Conservation (phyloP, 2,113 vertebrate genomes). For the Trogon melanurus region DNA sequence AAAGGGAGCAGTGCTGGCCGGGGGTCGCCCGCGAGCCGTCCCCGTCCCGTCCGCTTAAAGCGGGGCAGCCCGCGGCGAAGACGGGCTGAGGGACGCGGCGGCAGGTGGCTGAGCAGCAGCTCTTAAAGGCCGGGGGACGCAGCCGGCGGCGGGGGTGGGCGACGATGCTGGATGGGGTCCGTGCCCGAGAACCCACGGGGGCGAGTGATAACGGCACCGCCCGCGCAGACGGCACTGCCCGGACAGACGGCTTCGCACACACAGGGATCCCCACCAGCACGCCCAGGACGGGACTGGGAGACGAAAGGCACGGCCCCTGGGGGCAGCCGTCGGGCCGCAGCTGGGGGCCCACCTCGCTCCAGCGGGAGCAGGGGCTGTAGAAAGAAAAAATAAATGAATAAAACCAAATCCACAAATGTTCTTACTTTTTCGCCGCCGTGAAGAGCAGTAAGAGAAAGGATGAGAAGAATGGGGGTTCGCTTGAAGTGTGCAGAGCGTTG, state of each 20-base stretch:
- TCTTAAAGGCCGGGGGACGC: not conserved
- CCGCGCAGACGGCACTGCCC: no score
- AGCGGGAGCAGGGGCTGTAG: rapidly evolving
- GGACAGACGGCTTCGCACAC: not conserved
- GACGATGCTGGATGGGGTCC: not conserved
- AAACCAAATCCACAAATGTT: not conserved
- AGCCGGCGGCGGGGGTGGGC: no score
- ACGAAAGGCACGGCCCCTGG: not conserved
- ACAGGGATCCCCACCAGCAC: no score
- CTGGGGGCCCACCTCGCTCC: rapidly evolving
- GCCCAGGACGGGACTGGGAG: not conserved
- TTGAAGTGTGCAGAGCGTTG: not conserved
- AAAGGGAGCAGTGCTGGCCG: no score
- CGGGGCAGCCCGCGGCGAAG: not conserved
- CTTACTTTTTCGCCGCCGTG: rapidly evolving
- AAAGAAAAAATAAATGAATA: no score
- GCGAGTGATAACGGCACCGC: not conserved
- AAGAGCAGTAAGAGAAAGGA: not conserved
- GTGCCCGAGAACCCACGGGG: rapidly evolving
- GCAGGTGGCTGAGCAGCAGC: not conserved
- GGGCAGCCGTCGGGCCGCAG: not conserved
- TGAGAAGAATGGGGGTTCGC: not conserved
- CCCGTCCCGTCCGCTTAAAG: no score
- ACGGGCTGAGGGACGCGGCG: no score
- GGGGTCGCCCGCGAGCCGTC: no score